These are phyloP conservation scores for Prunella fulvescens DNA, from an alignment of 2,113 vertebrate genomes.

Conservation along the genomic window DNA sequence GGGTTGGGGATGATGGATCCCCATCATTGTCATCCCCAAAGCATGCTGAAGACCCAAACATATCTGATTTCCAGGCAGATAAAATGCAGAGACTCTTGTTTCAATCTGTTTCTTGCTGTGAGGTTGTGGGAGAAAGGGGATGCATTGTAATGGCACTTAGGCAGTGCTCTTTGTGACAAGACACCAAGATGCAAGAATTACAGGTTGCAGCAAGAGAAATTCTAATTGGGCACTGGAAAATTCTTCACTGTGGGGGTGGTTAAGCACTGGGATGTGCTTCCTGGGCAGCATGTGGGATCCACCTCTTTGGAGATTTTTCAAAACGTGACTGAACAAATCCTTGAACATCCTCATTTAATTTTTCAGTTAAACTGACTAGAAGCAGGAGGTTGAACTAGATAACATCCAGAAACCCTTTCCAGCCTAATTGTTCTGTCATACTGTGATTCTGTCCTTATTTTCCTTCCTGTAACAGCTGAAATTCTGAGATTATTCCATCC, in stretches of 20 bases:
- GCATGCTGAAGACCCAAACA: background rate
- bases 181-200: background rate
- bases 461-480: background rate
- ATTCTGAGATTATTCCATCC: background rate
- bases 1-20: background rate
- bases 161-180: background rate
- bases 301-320: background rate
- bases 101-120: background rate
- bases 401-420: background rate
- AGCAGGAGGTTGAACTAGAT: background rate
- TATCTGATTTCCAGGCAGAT: background rate
- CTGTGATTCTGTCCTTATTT: background rate
- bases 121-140: background rate
- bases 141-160: background rate
- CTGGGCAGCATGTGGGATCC: background rate
- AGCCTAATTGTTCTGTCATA: background rate
- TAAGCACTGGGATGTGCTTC: slow-evolving; percentile 8
- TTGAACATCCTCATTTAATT: background rate
- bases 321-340: background rate
- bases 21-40: background rate
- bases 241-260: background rate
- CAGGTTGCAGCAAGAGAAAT: background rate
- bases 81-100: background rate
- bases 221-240: background rate
- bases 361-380: background rate